These are phyloP conservation scores for Trichechus manatus DNA, from an alignment of 2,113 vertebrate species.

Conservation along the genomic window DNA sequence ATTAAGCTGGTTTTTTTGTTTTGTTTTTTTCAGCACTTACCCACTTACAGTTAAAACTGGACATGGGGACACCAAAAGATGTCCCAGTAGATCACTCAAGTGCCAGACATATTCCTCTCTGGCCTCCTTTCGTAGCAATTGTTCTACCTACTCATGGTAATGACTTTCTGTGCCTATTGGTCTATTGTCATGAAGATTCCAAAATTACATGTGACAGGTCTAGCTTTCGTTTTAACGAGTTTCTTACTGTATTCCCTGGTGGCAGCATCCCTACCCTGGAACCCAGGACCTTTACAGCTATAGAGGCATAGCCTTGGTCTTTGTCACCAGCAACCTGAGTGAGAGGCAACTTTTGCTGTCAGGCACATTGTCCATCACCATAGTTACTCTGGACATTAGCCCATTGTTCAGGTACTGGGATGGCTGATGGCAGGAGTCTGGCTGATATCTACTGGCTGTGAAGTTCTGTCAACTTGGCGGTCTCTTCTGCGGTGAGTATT, in stretches of 20 bases:
- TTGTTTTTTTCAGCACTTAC: neutral
- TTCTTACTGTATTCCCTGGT: neutral
- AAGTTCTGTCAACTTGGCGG: neutral
- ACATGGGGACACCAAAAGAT: neutral
- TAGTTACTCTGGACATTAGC: rapidly evolving
- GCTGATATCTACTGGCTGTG: rapidly evolving
- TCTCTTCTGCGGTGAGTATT: neutral
- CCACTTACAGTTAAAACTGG: neutral
- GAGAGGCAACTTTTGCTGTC: too few species aligned
- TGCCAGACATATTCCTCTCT: neutral
- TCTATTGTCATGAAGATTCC: neutral
- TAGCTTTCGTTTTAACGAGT: neutral
- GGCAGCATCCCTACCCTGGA: neutral
- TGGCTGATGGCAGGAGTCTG: neutral
- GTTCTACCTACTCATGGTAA: neutral
- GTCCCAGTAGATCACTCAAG: neutral
- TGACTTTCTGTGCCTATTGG: neutral
- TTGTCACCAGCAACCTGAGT: neutral
- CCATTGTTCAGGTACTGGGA: too few species aligned
- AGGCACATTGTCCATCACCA: too few species aligned
- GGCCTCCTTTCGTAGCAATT: neutral
- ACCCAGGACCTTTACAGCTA: neutral
- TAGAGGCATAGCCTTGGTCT: neutral
- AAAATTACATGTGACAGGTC: neutral
- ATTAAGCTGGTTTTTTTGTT: neutral